These are phyloP conservation scores for Gallinago paraguaiae DNA, from an alignment of 2,113 vertebrate genomes.

Conservation along the genomic window DNA sequence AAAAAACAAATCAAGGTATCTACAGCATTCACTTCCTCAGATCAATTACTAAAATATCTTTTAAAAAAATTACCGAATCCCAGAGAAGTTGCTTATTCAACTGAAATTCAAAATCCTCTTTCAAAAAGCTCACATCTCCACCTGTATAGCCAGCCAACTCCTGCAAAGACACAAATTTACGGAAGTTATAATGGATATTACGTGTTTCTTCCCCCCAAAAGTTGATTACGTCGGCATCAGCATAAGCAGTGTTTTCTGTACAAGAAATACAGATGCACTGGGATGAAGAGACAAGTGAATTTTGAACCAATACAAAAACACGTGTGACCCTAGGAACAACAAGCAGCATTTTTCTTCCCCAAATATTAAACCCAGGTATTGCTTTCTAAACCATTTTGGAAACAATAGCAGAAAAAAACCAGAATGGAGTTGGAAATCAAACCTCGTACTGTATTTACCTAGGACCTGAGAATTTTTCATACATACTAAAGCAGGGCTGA, in stretches of 20 bases:
- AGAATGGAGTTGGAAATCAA: neutral
- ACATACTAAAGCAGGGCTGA: neutral
- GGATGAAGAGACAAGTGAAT: neutral
- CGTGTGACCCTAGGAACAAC: neutral
- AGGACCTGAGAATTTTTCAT: neutral
- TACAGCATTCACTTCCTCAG: neutral
- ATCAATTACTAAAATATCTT: neutral
- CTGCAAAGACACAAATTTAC: constrained; percentile 64
- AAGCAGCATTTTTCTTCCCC: neutral
- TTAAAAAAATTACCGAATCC: constrained; percentile 81
- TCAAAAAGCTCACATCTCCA: constrained; percentile 91
- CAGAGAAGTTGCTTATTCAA: constrained; percentile 85
- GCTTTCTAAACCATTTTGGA: neutral
- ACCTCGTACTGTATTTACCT: neutral
- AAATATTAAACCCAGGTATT: neutral
- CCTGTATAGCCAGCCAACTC: constrained; percentile 94
- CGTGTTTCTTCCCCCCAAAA: neutral
- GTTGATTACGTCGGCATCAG: neutral
- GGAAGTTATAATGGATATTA: neutral
- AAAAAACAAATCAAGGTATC: neutral
- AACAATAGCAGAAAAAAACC: neutral
- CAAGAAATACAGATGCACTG: neutral
- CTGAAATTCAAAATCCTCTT: constrained; percentile 94
- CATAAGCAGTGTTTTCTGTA: neutral
- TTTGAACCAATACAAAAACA: neutral